Base-by-base conservation (phyloP, 2,888 invertebrate genomes). In the Melanotus villosus region DNA sequence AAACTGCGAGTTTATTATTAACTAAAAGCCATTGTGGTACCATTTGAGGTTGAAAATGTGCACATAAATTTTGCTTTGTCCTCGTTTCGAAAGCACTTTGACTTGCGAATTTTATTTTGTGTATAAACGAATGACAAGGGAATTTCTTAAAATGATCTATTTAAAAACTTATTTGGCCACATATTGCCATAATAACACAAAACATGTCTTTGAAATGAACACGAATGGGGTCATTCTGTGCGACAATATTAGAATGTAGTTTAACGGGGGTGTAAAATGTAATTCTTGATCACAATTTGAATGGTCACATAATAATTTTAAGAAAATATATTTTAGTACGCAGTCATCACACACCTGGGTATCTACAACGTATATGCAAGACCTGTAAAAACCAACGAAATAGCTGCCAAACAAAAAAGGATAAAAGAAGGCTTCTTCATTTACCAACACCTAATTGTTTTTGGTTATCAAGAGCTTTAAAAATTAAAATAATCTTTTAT, bases 1-100 rank as follows among this genome's bases (percentile, higher is more conserved):
- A 73, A 74, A 72, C 70, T 62, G 66, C 70, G 67, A 69, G 67
- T 73, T 68, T 65, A 76, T 77, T 76, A 78, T 77, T 70, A 72
- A 75, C 69, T 75, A 43, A 63, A n/a, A 68, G 47, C 70, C 67
- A 74, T 77, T 79, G 77, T 78, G 78, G 80, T 77, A 73, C 78
- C 79, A 70, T 82, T 80, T 82, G 82, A 81, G 83, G 83, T 82
- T 79, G 63, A 52, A 71, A 73, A 74, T 72, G 73, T 59, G 75
- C 72, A 76, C 80, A 81, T 83, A 83, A 82, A 81, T 81, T 78
- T 77, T 75, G 77, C 76, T 78, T 76, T 75, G 72, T 75, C 73
- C 66, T n/a, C 30, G 26, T 43, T 47, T 16, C 4, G 38, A 21
- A 50, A 50, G 26, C n/a, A 47, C 52, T 50, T 65, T 69, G 69